These are phyloP conservation scores for human DNA, from an alignment of 2,113 vertebrate species.

Conservation along the genomic window DNA sequence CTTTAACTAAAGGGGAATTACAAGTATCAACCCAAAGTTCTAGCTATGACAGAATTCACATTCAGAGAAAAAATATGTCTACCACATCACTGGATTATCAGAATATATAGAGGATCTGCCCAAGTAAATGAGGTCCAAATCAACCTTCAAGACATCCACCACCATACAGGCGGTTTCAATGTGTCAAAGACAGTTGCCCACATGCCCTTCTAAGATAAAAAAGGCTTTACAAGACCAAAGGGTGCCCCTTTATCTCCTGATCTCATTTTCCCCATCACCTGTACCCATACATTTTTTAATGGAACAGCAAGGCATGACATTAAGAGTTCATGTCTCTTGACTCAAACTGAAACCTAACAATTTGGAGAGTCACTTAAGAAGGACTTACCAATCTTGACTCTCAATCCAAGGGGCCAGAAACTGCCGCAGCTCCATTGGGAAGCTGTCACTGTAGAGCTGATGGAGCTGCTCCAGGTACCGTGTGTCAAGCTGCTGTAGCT, in stretches of 20 bases:
- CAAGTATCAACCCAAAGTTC: not conserved
- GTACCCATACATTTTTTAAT: not conserved
- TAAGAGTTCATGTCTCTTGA: not conserved
- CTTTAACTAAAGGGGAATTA: constrained; percentile 24
- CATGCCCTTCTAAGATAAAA: not conserved
- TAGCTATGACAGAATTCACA: not conserved
- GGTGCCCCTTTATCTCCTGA: not conserved
- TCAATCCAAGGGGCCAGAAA: constrained; percentile 99
- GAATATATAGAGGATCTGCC: not conserved
- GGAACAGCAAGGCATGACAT: not conserved
- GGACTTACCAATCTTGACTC: constrained; percentile 96
- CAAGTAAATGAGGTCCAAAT: not conserved
- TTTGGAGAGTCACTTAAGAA: not conserved
- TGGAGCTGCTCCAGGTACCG: constrained; percentile 98
- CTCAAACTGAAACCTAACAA: not conserved
- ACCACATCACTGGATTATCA: not conserved
- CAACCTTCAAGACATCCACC: not conserved
- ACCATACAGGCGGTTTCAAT: not conserved
- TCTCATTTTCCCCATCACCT: not conserved
- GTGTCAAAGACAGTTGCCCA: not conserved
- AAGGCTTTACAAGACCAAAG: not conserved
- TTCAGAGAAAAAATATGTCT: not conserved
- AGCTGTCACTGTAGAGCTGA: constrained; percentile 99
- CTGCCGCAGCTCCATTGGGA: constrained; percentile 98
- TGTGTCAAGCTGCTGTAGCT: constrained; percentile 98